Percentiles rank a stretch among this genome's conserved stretches.
Conservation (phyloP, 2,113 vertebrate species). For the Osmerus mordax region DNA sequence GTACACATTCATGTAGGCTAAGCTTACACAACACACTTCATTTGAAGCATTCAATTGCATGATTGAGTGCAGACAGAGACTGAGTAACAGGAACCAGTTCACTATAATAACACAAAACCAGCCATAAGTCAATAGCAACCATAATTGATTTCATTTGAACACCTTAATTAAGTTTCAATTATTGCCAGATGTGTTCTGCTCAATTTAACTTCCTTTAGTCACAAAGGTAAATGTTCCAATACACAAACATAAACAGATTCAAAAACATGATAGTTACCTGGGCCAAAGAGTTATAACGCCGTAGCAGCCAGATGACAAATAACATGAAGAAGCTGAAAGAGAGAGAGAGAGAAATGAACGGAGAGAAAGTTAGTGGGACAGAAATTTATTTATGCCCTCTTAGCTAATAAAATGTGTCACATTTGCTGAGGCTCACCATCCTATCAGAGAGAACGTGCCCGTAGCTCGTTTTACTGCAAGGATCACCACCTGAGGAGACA, state of each 20-base stretch:
- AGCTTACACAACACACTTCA: too few species aligned
- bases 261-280: conserved; percentile 59
- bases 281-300: conserved; percentile 71
- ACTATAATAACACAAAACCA: neutral
- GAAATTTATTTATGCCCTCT: too few species aligned
- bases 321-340: conserved; percentile 71
- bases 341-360: conserved; percentile 5
- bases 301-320: conserved; percentile 76
- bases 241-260: conserved; percentile 16
- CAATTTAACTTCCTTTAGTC: too few species aligned
- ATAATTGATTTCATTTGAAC: neutral
- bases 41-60: too few species aligned
- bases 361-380: too few species aligned
- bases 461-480: conserved; percentile 74
- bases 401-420: neutral
- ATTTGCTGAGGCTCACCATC: conserved; percentile 67
- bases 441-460: conserved; percentile 74
- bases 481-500: conserved; percentile 67
- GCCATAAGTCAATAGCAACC: neutral
- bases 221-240: conserved; percentile 7
- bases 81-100: too few species aligned
- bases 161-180: neutral
- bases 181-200: neutral
- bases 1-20: neutral
- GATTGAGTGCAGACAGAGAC: too few species aligned